Conservation (phyloP, 2,888 invertebrate genomes). For the Campopleginae sp. region DNA sequence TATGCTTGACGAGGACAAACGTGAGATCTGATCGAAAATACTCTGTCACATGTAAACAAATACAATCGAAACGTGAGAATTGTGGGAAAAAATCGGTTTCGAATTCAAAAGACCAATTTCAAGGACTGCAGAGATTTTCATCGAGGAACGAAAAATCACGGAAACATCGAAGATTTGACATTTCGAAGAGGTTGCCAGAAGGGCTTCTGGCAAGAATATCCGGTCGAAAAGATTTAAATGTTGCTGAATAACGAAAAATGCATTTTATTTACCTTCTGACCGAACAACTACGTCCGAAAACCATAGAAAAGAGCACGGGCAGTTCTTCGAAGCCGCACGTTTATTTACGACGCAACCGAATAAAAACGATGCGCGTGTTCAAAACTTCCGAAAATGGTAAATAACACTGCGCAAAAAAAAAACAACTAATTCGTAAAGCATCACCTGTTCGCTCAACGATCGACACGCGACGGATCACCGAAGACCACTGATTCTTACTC, state of each 20-base stretch:
- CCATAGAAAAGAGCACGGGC: background rate
- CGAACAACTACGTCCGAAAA: slow-evolving; percentile 3
- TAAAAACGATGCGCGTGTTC: background rate
- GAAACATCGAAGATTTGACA: too few relatives aligned
- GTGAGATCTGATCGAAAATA: background rate
- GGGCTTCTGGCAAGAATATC: background rate
- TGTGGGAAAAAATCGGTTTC: background rate
- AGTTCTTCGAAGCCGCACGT: background rate
- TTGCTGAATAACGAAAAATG: background rate
- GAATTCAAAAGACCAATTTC: background rate
- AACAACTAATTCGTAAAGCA: background rate
- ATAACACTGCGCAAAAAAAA: slow-evolving; percentile 22
- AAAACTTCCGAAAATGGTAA: background rate
- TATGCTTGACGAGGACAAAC: background rate
- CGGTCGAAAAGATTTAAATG: background rate
- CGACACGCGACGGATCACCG: slow-evolving; percentile 65
- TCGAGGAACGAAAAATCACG: too few relatives aligned
- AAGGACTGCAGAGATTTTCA: too few relatives aligned
- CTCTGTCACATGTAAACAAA: background rate
- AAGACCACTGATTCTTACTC: slow-evolving; percentile 60
- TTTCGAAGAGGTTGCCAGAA: too few relatives aligned
- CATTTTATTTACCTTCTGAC: background rate
- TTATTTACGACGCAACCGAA: background rate
- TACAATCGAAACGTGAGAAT: background rate
- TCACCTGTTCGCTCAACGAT: slow-evolving; percentile 34